These are phyloP conservation scores for Lymantria monacha DNA, from an alignment of 2,888 invertebrate species.

Conservation along the genomic window DNA sequence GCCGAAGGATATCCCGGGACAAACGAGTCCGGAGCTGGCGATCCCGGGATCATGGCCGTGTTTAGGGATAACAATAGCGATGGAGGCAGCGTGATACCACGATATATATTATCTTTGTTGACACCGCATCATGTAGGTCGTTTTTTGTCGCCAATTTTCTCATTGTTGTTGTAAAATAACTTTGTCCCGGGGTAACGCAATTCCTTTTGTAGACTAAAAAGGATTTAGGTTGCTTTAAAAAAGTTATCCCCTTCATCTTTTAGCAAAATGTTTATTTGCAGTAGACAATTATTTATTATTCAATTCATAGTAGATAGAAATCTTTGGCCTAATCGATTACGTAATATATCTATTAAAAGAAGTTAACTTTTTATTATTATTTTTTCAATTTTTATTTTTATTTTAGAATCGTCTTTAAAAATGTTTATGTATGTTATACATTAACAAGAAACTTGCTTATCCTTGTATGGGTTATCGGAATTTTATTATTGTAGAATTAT, in stretches of 20 bases:
- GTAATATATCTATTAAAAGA: no score
- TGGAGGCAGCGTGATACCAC: constrained; percentile 68
- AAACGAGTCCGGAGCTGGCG: constrained; percentile 67
- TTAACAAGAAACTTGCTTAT: no score
- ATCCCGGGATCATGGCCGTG: constrained; percentile 69
- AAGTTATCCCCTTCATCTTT: constrained; percentile 1
- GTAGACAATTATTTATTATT: constrained; percentile 2
- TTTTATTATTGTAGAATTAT: no score
- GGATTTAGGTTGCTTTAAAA: constrained; percentile 25
- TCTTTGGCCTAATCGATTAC: no score
- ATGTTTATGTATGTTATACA: no score
- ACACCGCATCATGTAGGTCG: constrained; percentile 73
- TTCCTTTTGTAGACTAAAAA: constrained; percentile 36
- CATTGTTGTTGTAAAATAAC: constrained; percentile 66
- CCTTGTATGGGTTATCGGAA: no score
- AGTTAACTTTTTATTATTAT: no score
- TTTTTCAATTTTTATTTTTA: no score
- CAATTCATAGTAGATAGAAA: background rate
- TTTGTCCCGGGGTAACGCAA: constrained; percentile 43
- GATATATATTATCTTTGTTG: constrained; percentile 77
- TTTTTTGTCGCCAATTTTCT: constrained; percentile 71
- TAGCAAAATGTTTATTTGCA: background rate
- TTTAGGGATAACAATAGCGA: constrained; percentile 72
- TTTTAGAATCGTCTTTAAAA: no score
- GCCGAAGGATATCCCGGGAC: constrained; percentile 76